Evolutionary conservation across 2,888 invertebrate species (phyloP).

Genomic region (Polyploca ridens): DNA sequence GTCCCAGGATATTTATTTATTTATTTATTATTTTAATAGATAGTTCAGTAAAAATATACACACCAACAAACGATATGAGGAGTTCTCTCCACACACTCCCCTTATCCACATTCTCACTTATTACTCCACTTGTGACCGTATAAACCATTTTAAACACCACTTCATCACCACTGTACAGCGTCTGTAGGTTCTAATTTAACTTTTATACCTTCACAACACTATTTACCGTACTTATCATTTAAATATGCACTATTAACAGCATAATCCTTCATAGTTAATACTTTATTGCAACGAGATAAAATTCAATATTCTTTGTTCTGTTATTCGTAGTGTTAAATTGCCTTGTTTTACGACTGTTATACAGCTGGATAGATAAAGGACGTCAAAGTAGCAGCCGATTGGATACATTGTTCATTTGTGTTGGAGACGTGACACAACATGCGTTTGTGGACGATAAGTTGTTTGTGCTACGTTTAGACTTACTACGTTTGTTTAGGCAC

Average conservation of each 20-base stretch:
- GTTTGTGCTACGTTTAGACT: slow-evolving; percentile 13
- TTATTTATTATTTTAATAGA: too few relatives aligned
- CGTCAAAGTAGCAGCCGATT: slow-evolving; percentile 11
- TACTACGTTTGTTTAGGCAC: background rate
- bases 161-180: background rate
- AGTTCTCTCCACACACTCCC: slow-evolving; percentile 48
- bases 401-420: slow-evolving; percentile 1
- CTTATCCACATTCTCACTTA: slow-evolving; percentile 26
- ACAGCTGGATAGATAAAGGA: background rate
- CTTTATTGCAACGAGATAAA: background rate
- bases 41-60: too few relatives aligned
- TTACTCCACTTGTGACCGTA: slow-evolving; percentile 37
- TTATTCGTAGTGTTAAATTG: background rate
- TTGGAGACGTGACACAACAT: slow-evolving; percentile 15
- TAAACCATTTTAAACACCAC: slow-evolving; percentile 50
- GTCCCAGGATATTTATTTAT: too few relatives aligned
- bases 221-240: slow-evolving; percentile 11
- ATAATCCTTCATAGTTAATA: background rate
- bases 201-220: slow-evolving; percentile 7
- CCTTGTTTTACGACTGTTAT: slow-evolving; percentile 3
- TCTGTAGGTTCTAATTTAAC: slow-evolving; percentile 5
- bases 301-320: background rate
- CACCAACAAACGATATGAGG: slow-evolving; percentile 52
- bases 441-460: slow-evolving; percentile 13
- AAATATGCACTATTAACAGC: slow-evolving; percentile 7